These are phyloP conservation scores for Dendronephthya gigantea DNA, from an alignment of 64 coral and sea anemone species.

Conservation along the genomic window DNA sequence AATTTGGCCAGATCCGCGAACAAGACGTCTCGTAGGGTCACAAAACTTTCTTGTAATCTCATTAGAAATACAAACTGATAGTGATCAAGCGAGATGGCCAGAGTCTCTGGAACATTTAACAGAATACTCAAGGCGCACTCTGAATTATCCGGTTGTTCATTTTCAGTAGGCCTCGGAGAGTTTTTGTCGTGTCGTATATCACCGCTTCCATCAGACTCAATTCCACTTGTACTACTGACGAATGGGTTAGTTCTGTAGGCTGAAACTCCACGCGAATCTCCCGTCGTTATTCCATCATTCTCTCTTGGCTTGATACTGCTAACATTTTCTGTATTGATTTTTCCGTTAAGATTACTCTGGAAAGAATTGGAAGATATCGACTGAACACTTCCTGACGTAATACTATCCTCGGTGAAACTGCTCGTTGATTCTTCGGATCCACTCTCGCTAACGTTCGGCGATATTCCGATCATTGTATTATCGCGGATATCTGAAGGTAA, in stretches of 20 bases:
- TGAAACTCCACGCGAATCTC: background rate
- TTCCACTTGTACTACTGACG: background rate
- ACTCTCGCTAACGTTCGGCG: background rate
- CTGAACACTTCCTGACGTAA: background rate
- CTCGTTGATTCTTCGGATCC: background rate
- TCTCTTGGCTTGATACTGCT: background rate
- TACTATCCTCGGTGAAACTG: background rate
- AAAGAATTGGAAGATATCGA: background rate
- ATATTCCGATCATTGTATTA: background rate
- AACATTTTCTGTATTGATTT: background rate
- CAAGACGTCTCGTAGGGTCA: constrained; percentile 49
- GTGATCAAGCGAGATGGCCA: constrained; percentile 69
- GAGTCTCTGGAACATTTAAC: constrained; percentile 36
- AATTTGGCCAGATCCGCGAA: constrained; percentile 7
- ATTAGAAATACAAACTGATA: constrained; percentile 86
- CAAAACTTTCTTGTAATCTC: constrained; percentile 70
- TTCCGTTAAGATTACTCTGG: background rate
- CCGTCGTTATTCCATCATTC: background rate
- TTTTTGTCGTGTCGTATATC: background rate
- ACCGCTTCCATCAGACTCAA: background rate
- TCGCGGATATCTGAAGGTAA: background rate
- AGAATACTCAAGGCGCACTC: constrained; percentile 53
- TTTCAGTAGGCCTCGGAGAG: background rate
- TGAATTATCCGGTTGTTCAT: background rate
- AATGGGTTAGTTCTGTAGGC: background rate